Conservation (phyloP, 1,140 invertebrate species). For the Chlorops oryzae region DNA sequence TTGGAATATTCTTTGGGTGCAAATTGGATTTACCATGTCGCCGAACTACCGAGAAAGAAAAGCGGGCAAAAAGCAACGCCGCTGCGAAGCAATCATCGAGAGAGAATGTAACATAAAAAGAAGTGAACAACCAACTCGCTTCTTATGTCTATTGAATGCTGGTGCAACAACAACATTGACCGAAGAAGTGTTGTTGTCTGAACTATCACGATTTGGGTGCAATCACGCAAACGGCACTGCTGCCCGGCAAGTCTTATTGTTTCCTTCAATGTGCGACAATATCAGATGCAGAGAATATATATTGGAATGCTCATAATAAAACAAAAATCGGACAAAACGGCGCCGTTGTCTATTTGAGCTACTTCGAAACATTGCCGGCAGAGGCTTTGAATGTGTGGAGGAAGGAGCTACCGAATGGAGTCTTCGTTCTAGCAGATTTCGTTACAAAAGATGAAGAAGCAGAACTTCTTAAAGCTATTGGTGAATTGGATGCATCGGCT, state of each 20-base stretch:
- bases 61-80: constrained; percentile 32
- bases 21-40: too few species aligned
- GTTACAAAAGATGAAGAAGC: constrained; percentile 66
- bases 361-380: constrained; percentile 28
- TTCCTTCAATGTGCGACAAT: constrained; percentile 58
- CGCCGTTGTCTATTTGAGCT: constrained; percentile 60
- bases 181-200: constrained; percentile 55
- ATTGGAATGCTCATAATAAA: constrained; percentile 52
- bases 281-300: constrained; percentile 51
- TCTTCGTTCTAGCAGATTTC: constrained; percentile 69
- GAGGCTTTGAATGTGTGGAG: constrained; percentile 28
- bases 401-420: constrained; percentile 58
- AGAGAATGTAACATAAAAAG: constrained; percentile 35
- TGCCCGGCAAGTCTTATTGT: constrained; percentile 67
- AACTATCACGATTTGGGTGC: constrained; percentile 51
- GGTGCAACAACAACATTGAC: constrained; percentile 67
- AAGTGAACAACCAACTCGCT: constrained; percentile 22
- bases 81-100: constrained; percentile 35
- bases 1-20: too few species aligned
- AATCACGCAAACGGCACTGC: constrained; percentile 57
- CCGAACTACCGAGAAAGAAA: constrained; percentile 33
- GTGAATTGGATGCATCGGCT: constrained; percentile 26
- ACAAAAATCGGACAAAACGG: constrained; percentile 51
- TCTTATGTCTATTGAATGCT: constrained; percentile 53
- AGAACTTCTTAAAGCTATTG: constrained; percentile 57